Evolutionary conservation across 2,888 invertebrate species (phyloP).

Genomic region (Drosophila fungiperda): DNA sequence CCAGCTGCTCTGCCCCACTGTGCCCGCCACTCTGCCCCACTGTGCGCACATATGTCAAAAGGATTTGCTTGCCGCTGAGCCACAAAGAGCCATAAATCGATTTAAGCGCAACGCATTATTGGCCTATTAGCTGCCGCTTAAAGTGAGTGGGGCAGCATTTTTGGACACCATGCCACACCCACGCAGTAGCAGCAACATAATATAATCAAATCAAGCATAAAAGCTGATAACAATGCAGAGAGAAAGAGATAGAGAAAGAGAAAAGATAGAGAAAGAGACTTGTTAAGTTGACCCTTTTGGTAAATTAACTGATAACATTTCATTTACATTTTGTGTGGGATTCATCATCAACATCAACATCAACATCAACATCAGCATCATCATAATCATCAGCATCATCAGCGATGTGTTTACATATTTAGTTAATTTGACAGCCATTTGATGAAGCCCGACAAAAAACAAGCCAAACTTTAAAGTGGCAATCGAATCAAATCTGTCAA

Average conservation of each 20-base stretch:
- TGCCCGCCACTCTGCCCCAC: constrained; percentile 32
- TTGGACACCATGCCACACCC: constrained; percentile 55
- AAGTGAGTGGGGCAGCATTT: constrained; percentile 54
- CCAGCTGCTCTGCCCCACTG: constrained; percentile 14
- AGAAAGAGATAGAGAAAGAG: not conserved
- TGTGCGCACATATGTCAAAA: constrained; percentile 54
- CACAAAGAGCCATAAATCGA: constrained; percentile 12
- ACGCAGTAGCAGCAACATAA: constrained; percentile 37
- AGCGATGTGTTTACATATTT: constrained; percentile 47
- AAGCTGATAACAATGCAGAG: constrained; percentile 57
- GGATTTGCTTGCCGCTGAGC: constrained; percentile 57
- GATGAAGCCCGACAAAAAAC: constrained; percentile 28
- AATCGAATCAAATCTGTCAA: constrained; percentile 44
- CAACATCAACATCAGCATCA: not conserved
- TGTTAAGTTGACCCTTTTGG: constrained; percentile 9
- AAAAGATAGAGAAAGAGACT: not conserved
- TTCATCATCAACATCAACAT: not conserved
- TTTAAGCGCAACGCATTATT: constrained; percentile 56
- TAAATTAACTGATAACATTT: constrained; percentile 73
- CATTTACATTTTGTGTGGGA: constrained; percentile 71
- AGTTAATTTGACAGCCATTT: constrained; percentile 74
- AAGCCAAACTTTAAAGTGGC: constrained; percentile 44
- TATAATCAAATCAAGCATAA: constrained; percentile 59
- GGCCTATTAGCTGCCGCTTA: constrained; percentile 76
- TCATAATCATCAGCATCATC: not conserved